Evolutionary conservation across 92 coral and sea anemone genomes (phyloP).

Genomic region (Meandrina meandrites): DNA sequence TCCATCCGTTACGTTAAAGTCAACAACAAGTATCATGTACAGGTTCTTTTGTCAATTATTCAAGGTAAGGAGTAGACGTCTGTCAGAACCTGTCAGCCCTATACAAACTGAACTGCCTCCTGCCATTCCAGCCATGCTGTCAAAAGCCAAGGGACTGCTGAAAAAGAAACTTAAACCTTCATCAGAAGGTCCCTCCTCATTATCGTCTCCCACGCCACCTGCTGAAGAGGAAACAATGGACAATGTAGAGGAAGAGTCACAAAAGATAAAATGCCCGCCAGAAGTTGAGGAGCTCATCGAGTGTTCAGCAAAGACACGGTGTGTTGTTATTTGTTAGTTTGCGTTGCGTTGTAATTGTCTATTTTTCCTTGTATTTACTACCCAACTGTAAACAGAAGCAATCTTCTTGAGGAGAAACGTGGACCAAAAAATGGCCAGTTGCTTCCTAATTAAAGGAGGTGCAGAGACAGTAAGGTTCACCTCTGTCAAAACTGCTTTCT

Average conservation of each 20-base stretch:
- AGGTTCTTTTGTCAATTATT: neutral
- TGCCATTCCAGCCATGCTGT: slow-evolving; percentile 72
- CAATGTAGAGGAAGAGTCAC: slow-evolving; percentile 5
- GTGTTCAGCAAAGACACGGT: slow-evolving; percentile 44
- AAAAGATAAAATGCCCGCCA: slow-evolving; percentile 1
- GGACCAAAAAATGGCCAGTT: too few species aligned
- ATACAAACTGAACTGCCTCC: slow-evolving; percentile 61
- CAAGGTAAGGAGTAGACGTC: slow-evolving; percentile 9
- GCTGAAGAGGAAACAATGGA: slow-evolving; percentile 1
- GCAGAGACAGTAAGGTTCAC: neutral
- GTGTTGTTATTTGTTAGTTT: neutral
- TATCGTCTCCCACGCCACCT: slow-evolving; percentile 34
- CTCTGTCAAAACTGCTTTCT: neutral
- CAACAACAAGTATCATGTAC: neutral
- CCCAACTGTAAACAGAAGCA: neutral
- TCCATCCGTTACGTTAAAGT: neutral
- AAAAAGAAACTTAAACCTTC: slow-evolving; percentile 54
- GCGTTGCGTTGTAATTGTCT: neutral
- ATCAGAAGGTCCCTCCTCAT: slow-evolving; percentile 32
- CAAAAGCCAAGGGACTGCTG: slow-evolving; percentile 76
- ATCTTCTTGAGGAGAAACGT: neutral
- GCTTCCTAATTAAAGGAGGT: neutral
- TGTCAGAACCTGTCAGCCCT: slow-evolving; percentile 32
- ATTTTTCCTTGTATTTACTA: neutral
- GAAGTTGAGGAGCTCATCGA: slow-evolving; percentile 38